phyloP scores from a whole-genome alignment of 2,888 invertebrate genomes.

The Thera britannica region DNA sequence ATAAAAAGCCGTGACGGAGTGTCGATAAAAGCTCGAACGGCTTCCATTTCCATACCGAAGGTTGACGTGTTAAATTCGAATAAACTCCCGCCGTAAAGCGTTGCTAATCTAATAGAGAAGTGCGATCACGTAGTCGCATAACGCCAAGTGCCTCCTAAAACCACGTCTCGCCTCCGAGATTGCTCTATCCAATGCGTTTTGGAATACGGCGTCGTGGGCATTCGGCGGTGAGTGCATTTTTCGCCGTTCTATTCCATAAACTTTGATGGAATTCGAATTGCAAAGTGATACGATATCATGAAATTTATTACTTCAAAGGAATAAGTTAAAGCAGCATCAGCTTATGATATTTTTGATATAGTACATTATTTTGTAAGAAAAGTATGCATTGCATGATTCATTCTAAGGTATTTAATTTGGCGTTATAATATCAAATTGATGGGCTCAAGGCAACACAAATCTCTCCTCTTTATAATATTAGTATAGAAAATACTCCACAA shows the following conservation, averaged over 20 bases:
- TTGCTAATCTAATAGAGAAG: conserved; percentile 61
- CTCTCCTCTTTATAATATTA: no score
- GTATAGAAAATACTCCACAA: no score
- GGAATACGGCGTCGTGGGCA: conserved; percentile 54
- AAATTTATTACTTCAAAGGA: neutral
- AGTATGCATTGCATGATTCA: no score
- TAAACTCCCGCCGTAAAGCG: conserved; percentile 59
- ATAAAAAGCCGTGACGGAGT: conserved; percentile 24
- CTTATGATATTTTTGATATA: neutral
- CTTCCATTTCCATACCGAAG: conserved; percentile 42
- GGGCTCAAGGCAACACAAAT: no score
- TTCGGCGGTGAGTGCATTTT: conserved; percentile 50
- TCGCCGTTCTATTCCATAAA: conserved; percentile 5
- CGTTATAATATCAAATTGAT: no score
- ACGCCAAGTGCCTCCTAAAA: conserved; percentile 52
- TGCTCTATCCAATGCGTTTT: conserved; percentile 67
- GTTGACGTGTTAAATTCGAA: conserved; percentile 57
- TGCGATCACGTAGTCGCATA: conserved; percentile 72
- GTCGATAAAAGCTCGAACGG: conserved; percentile 42
- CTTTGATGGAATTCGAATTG: neutral
- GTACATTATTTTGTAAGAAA: no score
- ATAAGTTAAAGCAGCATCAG: neutral
- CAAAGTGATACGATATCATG: neutral
- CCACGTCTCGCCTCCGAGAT: conserved; percentile 59
- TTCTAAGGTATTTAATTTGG: no score